Conservation (phyloP, 30 jellyfish, hydroid and myxozoan genomes). For the Hydractinia echinata region DNA sequence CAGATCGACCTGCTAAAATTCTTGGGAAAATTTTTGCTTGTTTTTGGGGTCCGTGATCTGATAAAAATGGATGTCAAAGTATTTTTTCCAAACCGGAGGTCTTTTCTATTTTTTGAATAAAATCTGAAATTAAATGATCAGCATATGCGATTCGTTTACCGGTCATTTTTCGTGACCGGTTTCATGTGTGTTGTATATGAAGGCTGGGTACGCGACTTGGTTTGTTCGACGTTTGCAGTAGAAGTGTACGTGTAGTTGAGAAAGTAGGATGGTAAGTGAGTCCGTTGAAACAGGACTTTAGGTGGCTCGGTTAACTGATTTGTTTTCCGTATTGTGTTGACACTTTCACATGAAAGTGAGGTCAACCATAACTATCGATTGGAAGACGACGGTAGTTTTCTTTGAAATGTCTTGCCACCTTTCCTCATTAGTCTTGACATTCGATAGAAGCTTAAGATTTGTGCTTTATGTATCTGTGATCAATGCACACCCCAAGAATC, state of each 20-base stretch:
- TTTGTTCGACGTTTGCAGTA: slow-evolving; percentile 26
- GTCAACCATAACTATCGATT: slow-evolving; percentile 70
- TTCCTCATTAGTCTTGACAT: slow-evolving; percentile 43
- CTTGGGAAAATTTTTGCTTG: slow-evolving; percentile 74
- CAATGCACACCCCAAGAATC: slow-evolving; percentile 96
- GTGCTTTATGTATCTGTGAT: slow-evolving; percentile 83
- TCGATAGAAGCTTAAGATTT: slow-evolving; percentile 46
- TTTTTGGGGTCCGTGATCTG: slow-evolving; percentile 99
- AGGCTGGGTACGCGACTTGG: slow-evolving; percentile 33
- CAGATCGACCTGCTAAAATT: slow-evolving; percentile 84
- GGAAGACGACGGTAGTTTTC: slow-evolving; percentile 52
- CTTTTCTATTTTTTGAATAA: slow-evolving; percentile 33
- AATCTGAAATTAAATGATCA: slow-evolving; percentile 61
- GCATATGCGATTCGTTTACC: slow-evolving; percentile 80
- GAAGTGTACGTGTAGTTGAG: slow-evolving; percentile 48
- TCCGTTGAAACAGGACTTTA: slow-evolving; percentile 92
- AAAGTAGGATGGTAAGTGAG: slow-evolving; percentile 62
- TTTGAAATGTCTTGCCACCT: slow-evolving; percentile 68
- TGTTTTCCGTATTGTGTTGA: slow-evolving; percentile 67
- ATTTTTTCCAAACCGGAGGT: slow-evolving; percentile 36
- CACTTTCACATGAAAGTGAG: slow-evolving; percentile 93
- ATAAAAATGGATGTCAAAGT: slow-evolving; percentile 68
- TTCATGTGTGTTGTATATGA: slow-evolving; percentile 82
- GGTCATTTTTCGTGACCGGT: slow-evolving; percentile 92
- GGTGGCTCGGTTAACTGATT: slow-evolving; percentile 94